Conservation (phyloP, 2,113 vertebrate species). For the Sceloporus undulatus region DNA sequence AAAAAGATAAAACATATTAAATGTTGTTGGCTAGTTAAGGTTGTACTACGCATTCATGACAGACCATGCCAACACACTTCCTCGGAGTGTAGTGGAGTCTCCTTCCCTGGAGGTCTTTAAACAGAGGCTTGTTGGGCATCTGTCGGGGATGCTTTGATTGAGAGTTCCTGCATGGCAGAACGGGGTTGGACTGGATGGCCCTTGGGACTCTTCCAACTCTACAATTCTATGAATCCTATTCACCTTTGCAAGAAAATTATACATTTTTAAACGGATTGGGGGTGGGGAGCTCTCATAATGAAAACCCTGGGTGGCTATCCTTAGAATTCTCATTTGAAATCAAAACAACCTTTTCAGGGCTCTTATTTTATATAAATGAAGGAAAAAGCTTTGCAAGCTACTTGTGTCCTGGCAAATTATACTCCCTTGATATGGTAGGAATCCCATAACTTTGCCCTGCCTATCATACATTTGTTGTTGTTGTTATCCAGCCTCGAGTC, state of each 20-base stretch:
- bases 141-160: no score
- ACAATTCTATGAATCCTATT: not conserved
- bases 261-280: not conserved
- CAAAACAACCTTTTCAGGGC: not conserved
- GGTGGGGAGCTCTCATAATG: not conserved
- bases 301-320: not conserved
- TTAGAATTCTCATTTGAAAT: not conserved
- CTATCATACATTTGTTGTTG: no score
- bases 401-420: not conserved
- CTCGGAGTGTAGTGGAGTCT: no score
- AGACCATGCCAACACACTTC: not conserved
- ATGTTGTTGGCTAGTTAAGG: not conserved
- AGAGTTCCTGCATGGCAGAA: no score
- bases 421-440: not conserved
- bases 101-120: no score
- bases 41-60: no score
- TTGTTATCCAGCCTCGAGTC: no score
- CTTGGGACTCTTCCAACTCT: no score
- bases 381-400: not conserved
- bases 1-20: not conserved
- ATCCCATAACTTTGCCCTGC: not conserved
- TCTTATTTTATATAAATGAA: not conserved
- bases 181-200: no score
- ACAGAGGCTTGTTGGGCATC: no score
- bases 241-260: not conserved